Base-by-base conservation (phyloP, 2,797 vertebrate genomes). In the Dromococcyx pavoninus region DNA sequence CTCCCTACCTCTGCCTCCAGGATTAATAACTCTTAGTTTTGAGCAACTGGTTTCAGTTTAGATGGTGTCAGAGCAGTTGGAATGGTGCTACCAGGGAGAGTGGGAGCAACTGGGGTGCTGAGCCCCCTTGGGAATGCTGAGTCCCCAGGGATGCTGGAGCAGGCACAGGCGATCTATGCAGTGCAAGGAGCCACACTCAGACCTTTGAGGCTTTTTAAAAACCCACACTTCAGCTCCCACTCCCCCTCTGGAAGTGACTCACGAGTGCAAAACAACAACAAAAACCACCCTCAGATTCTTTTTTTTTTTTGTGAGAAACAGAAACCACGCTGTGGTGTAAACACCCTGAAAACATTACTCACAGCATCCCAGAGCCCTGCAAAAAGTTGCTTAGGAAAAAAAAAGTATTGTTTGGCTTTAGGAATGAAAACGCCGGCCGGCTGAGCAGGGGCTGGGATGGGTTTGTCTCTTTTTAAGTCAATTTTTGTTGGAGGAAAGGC, bases 221-320 rank as follows among this genome's bases (percentile, higher is more conserved):
- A 73, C 44, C 90, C 90, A 71, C 28, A 35, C 35, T 70, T 85
- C 94, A 95, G 95, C 92, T 92, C 95, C 91, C 18, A 72, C 93
- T 93, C 89, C 73, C n/a, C 75, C 93, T 89, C 92, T 94, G 91
- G 91, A 93, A 96, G 92, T 96, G 96, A 97, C 95, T 97, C 97
- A 97, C 73, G n/a, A 85, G 86, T 79, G 28, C 88, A 88, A 33
- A 94, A 86, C 95, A 94, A 96, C 95, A 95, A 91, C 93, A 92
- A 89, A 88, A 95, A 28, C 91, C 95, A 80, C 90, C 91, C 93
- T 76, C 76, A 0, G 86, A 73, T 51, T 41, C 39, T 24, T 85
- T 69, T 51, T 80, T 84, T 53, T 66, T 51, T 80, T 85, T 54
- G 66, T 93, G 43, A 69, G 89, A 80, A 79, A 64, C 79, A 93